These are phyloP conservation scores for human DNA, from an alignment of 2,113 vertebrate species.

Conservation along the genomic window DNA sequence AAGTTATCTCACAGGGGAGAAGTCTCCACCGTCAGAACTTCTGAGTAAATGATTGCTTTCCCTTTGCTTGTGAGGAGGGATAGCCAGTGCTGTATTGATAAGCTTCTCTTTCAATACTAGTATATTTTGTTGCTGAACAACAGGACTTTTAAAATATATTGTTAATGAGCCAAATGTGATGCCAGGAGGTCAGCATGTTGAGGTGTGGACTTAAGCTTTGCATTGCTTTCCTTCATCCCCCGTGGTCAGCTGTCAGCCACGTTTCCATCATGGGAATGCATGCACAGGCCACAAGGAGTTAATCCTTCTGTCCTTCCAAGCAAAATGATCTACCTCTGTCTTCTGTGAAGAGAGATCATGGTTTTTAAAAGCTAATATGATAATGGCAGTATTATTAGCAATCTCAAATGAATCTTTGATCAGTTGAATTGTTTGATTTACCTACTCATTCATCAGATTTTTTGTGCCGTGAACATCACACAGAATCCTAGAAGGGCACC, in stretches of 20 bases:
- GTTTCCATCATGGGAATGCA: background rate
- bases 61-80: constrained; percentile 73
- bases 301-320: background rate
- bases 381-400: background rate
- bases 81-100: constrained; percentile 62
- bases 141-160: constrained; percentile 57
- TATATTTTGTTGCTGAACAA: constrained; percentile 73
- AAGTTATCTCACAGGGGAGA: constrained; percentile 67
- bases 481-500: background rate
- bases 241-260: background rate
- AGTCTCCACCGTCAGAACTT: constrained; percentile 61
- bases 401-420: background rate
- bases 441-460: background rate
- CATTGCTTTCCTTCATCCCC: background rate
- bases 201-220: background rate
- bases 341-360: background rate
- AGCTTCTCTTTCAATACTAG: constrained; percentile 1
- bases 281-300: background rate
- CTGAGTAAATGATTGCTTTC: constrained; percentile 76
- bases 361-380: background rate
- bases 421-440: background rate
- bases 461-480: accelerated
- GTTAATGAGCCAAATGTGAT: constrained; percentile 53
- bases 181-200: background rate
- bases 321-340: background rate